Evolutionary conservation across 2,888 invertebrate species (phyloP).

Genomic region (Trileptium ribeirensis): DNA sequence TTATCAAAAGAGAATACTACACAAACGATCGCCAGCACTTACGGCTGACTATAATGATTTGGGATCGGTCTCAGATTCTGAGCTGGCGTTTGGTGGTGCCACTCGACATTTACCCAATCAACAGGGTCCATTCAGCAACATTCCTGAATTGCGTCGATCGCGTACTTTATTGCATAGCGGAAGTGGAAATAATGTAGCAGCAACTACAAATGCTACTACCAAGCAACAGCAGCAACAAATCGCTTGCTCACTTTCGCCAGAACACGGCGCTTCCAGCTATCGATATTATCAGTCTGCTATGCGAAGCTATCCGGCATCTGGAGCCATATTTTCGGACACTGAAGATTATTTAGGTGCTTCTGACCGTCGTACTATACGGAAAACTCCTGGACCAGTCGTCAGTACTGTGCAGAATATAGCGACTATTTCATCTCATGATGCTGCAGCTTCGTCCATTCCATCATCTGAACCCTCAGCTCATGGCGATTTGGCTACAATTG

Average conservation of each 20-base stretch:
- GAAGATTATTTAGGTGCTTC: background rate
- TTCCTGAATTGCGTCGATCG: background rate
- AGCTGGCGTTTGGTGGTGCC: conserved; percentile 18
- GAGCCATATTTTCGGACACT: background rate
- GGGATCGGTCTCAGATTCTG: conserved; percentile 24
- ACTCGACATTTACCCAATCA: background rate
- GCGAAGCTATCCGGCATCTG: background rate
- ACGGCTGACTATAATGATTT: background rate
- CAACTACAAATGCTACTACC: too few species aligned
- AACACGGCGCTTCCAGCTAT: background rate
- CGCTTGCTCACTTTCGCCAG: background rate
- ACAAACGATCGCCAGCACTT: too few species aligned
- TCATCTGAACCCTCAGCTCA: background rate
- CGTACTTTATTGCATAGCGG: background rate
- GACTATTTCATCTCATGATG: too few species aligned
- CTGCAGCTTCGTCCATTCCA: too few species aligned
- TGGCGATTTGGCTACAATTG: background rate
- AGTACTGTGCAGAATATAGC: too few species aligned
- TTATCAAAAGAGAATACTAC: too few species aligned
- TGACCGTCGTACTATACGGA: background rate
- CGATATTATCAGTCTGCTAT: background rate
- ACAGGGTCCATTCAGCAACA: background rate
- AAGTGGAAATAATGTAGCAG: too few species aligned
- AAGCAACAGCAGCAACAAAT: background rate
- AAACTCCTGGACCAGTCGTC: too few species aligned